Percentiles rank a stretch among this genome's conserved stretches.
Conservation (phyloP, 2,888 invertebrate species). For the Hymenopus coronatus region DNA sequence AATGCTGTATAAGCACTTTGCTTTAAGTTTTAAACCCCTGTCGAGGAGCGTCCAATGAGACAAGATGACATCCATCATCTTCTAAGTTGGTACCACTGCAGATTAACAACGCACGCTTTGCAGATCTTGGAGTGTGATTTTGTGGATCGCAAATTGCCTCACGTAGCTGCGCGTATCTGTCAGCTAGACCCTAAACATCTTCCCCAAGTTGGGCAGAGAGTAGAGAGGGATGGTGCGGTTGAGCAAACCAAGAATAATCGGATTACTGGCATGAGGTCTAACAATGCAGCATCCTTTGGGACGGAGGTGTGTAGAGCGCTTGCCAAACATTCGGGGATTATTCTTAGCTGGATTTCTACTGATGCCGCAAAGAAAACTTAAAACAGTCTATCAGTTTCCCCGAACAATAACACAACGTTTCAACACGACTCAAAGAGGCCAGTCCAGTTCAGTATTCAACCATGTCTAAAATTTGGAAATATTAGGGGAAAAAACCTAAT, state of each 20-base stretch:
- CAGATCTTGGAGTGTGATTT: not conserved
- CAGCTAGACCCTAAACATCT: not conserved
- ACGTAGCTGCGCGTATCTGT: not conserved
- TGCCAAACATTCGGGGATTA: not conserved
- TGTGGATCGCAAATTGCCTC: not conserved
- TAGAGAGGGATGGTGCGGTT: not conserved
- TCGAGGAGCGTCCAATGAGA: not conserved
- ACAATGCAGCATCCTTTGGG: not conserved
- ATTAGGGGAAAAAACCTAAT: too few species aligned
- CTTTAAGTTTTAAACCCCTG: too few species aligned
- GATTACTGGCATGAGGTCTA: not conserved
- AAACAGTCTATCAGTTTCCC: too few species aligned
- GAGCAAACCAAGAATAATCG: not conserved
- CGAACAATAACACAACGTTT: too few species aligned
- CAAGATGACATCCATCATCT: not conserved
- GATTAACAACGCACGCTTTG: not conserved
- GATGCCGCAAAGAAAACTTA: too few species aligned
- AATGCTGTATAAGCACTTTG: too few species aligned
- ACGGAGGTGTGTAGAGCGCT: not conserved
- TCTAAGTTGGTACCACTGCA: not conserved
- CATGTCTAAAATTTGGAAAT: too few species aligned
- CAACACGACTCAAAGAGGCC: too few species aligned
- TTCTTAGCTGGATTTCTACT: not conserved
- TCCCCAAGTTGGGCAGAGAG: not conserved
- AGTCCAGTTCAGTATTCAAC: too few species aligned